Evolutionary conservation across 1,140 invertebrate genomes (phyloP).

Genomic region (Drosophila nikananu): DNA sequence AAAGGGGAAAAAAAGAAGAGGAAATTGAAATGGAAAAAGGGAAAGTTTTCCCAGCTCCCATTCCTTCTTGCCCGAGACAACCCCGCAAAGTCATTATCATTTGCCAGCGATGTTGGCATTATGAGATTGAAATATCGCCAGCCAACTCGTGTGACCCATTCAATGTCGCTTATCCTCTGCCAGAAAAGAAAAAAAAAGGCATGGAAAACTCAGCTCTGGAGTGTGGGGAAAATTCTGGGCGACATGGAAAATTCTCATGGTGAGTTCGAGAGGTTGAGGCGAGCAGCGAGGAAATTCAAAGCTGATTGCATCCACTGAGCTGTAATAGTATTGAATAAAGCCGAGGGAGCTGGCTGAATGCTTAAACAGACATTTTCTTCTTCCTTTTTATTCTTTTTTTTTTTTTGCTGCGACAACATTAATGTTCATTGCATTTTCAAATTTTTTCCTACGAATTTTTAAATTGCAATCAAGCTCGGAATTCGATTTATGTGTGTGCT

Average conservation of each 20-base stretch:
- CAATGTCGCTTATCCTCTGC: slow-evolving; percentile 44
- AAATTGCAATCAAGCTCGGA: slow-evolving; percentile 2
- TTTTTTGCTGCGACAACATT: slow-evolving; percentile 10
- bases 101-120: slow-evolving; percentile 45
- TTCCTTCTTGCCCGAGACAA: not conserved
- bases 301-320: slow-evolving; percentile 44
- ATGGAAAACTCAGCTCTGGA: slow-evolving; percentile 10
- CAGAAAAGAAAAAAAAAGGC: slow-evolving; percentile 11
- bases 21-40: slow-evolving; percentile 36
- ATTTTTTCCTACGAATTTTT: not conserved
- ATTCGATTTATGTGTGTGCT: slow-evolving; percentile 10
- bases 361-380: slow-evolving; percentile 8
- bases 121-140: slow-evolving; percentile 57
- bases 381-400: not conserved
- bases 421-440: slow-evolving; percentile 24
- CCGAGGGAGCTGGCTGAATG: slow-evolving; percentile 11
- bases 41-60: slow-evolving; percentile 33
- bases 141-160: slow-evolving; percentile 48
- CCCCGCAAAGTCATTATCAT: slow-evolving; percentile 50
- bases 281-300: slow-evolving; percentile 29
- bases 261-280: not conserved
- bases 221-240: slow-evolving; percentile 4
- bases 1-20: not conserved
- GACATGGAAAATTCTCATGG: slow-evolving; percentile 17
- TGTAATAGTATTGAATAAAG: slow-evolving; percentile 29